Percentiles rank a stretch among this genome's conserved stretches.
Evolutionary conservation across 64 coral and sea anemone species (phyloP).

Genomic region (Orbicella faveolata): DNA sequence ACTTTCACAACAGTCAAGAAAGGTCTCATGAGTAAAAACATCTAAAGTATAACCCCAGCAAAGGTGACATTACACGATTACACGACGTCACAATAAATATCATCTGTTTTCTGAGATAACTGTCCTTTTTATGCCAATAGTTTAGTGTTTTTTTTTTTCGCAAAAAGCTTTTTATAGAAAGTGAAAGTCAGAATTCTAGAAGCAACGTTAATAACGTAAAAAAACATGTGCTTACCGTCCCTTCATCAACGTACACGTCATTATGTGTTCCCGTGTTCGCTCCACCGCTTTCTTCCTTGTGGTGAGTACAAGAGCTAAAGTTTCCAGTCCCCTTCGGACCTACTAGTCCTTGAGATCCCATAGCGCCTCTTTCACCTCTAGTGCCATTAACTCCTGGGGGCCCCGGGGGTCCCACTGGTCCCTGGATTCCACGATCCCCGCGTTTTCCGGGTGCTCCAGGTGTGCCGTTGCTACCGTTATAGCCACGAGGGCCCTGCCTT

Average conservation of each 20-base stretch:
- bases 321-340: conserved; percentile 5
- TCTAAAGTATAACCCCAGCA: too few relatives aligned
- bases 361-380: background rate
- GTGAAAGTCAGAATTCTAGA: too few relatives aligned
- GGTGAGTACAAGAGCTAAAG: conserved; percentile 2
- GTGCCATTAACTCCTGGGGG: conserved; percentile 4
- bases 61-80: too few relatives aligned
- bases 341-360: background rate
- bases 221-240: background rate
- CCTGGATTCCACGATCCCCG: background rate
- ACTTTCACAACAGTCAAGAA: too few relatives aligned
- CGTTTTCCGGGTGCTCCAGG: background rate
- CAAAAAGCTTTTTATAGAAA: too few relatives aligned
- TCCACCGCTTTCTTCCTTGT: too few relatives aligned
- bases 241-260: background rate
- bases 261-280: background rate
- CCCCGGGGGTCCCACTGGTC: background rate
- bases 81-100: too few relatives aligned
- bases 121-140: too few relatives aligned
- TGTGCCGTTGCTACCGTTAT: background rate
- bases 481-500: conserved; percentile 1
- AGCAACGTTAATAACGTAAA: too few relatives aligned
- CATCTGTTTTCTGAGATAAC: too few relatives aligned
- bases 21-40: too few relatives aligned
- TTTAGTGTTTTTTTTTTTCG: too few relatives aligned